Base-by-base conservation (phyloP, 2,113 vertebrate species). In the Eudyptes chrysolophus region DNA sequence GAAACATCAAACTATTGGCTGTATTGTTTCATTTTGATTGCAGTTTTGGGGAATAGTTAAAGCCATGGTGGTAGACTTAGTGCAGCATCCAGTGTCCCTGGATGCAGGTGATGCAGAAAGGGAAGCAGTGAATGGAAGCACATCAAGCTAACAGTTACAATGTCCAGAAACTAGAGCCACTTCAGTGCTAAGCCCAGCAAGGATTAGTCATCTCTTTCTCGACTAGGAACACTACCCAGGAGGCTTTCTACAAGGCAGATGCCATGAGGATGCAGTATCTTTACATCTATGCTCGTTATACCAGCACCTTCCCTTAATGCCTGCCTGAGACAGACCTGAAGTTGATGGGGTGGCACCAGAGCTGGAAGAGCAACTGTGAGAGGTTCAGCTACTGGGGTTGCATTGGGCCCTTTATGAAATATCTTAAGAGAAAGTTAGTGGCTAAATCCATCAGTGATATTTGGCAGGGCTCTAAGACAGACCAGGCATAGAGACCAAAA, bases 1-100 rank as follows among this genome's bases (percentile, higher is more conserved):
- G 46, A 95, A 87, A 87, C 71, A 89, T 95, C 80, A 84, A 95
- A 97, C 57, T 65, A 76, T 69, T 91, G 92, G 90, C 93, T 65
- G 42, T 24, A 32, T 76, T 84, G 21, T 82, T 92, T 84, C 10
- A 49, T 55, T 91, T 90, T 94, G 89, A 91, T 64, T 92, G 69
- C 30, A 75, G 10, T 57, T 92, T 94, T 61, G 80, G 49, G 60
- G 48, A 94, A 87, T 55, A 90, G 71, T 81, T 90, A 71, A 92
- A 92, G n/a, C 38, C 86, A 40, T 11, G 4, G 48, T 94, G 72
- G 72, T 92, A 90, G 85, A 94, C 49, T 89, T 78, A 78, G 21
- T 44, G 68, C 24, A 66, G 55, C 0, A 0, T 68, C 48, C 88
- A 95, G 25, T 94, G 94, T 71, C 60, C 69, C 52, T 92, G 72